Percentiles rank a stretch among this genome's conserved stretches.
phyloP scores from a whole-genome alignment of 2,113 vertebrate species.

The Isurus oxyrinchus region DNA sequence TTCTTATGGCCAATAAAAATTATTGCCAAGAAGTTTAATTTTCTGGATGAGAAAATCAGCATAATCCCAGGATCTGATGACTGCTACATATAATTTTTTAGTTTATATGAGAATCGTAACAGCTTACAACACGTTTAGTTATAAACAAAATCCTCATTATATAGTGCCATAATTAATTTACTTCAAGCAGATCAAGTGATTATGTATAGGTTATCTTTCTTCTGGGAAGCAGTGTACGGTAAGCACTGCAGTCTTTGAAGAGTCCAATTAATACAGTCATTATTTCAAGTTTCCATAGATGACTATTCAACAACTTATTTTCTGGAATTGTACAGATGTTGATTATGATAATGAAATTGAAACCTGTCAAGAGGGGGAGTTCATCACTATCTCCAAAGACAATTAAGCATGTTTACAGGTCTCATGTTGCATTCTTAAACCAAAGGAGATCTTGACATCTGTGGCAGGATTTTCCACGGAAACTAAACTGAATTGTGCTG shows the following conservation, averaged over 20 bases:
- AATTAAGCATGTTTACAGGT: neutral
- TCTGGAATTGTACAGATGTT: neutral
- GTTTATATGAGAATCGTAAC: neutral
- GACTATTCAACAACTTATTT: neutral
- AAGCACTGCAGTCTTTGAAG: neutral
- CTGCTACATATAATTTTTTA: neutral
- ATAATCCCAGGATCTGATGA: neutral
- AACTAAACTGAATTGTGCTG: neutral
- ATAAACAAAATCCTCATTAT: neutral
- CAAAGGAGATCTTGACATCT: neutral
- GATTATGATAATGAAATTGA: neutral
- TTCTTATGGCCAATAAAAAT: neutral
- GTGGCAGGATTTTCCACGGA: neutral
- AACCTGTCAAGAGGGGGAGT: neutral
- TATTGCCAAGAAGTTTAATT: neutral
- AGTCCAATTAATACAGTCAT: neutral
- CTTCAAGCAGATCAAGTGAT: neutral
- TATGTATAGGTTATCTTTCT: neutral
- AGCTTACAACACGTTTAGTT: neutral
- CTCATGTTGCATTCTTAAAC: neutral
- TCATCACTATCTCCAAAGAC: neutral
- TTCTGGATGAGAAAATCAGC: neutral
- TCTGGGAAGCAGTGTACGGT: neutral
- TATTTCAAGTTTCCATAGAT: neutral
- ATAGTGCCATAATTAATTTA: neutral